Evolutionary conservation across 92 coral and sea anemone genomes (phyloP).

Genomic region (Epizoanthus illoricatus): DNA sequence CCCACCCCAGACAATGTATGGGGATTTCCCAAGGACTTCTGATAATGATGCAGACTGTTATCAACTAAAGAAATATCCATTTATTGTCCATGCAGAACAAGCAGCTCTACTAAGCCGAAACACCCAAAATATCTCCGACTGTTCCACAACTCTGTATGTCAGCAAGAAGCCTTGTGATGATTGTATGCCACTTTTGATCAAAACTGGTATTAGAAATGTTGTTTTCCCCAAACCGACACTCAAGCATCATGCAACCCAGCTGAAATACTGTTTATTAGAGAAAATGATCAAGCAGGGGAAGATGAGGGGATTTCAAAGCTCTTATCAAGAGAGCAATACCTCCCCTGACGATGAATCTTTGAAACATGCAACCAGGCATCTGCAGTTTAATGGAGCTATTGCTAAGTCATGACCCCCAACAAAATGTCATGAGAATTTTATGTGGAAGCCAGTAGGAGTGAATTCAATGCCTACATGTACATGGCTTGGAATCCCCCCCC

Average conservation of each 20-base stretch:
- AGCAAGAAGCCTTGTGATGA: constrained; percentile 87
- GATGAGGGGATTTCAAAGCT: constrained; percentile 54
- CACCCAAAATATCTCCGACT: constrained; percentile 52
- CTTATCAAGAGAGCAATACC: neutral
- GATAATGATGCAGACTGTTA: constrained; percentile 47
- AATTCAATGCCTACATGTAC: too few species aligned
- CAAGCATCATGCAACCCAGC: constrained; percentile 38
- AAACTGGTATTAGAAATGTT: constrained; percentile 69
- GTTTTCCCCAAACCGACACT: constrained; percentile 58
- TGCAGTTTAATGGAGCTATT: constrained; percentile 3
- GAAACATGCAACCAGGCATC: neutral
- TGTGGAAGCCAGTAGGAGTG: too few species aligned
- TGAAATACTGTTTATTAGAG: constrained; percentile 40
- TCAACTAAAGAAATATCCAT: constrained; percentile 75
- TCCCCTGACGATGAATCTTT: neutral
- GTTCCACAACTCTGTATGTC: constrained; percentile 77
- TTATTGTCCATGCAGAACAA: constrained; percentile 81
- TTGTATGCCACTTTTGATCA: constrained; percentile 72
- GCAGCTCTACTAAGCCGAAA: constrained; percentile 69
- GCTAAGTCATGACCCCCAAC: neutral
- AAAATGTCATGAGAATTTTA: neutral
- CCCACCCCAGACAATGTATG: constrained; percentile 70
- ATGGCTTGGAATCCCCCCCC: too few species aligned
- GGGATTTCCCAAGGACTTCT: constrained; percentile 80
- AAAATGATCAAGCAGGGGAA: constrained; percentile 40